Conservation (phyloP, 2,113 vertebrate genomes). For the Melospiza melodia region DNA sequence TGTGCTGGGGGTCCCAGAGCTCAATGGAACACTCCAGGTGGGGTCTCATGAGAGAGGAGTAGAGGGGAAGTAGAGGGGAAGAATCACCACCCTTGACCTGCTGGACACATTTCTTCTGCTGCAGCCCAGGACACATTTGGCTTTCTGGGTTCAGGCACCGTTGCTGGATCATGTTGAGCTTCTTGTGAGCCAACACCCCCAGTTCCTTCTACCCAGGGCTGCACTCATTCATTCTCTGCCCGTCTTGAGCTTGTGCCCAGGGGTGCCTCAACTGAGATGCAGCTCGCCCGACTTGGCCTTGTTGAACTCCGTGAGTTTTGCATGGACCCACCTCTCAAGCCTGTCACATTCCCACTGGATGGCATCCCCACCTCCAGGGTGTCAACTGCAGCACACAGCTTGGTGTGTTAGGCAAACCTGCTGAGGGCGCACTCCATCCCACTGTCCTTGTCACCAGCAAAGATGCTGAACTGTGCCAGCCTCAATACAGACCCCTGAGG, state of each 20-base stretch:
- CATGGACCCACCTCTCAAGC: background rate
- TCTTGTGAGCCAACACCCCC: background rate
- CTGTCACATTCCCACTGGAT: background rate
- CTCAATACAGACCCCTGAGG: rapidly evolving
- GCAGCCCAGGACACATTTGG: background rate
- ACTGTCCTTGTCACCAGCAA: background rate
- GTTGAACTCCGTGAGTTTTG: background rate
- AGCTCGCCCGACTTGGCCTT: rapidly evolving
- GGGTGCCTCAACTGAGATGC: rapidly evolving
- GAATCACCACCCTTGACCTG: background rate
- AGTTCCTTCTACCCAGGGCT: background rate
- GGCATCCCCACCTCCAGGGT: background rate
- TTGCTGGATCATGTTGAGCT: background rate
- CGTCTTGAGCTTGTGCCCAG: background rate
- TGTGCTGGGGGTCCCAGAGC: background rate
- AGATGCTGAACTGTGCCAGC: background rate
- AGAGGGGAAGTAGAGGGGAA: background rate
- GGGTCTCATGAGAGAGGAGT: background rate
- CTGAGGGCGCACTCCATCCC: background rate
- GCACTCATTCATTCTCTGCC: background rate
- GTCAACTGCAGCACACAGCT: background rate
- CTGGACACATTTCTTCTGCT: background rate
- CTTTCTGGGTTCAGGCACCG: background rate
- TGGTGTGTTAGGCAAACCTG: background rate
- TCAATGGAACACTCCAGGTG: background rate